Conservation (phyloP, 2,888 invertebrate species). For the Axea sp. region DNA sequence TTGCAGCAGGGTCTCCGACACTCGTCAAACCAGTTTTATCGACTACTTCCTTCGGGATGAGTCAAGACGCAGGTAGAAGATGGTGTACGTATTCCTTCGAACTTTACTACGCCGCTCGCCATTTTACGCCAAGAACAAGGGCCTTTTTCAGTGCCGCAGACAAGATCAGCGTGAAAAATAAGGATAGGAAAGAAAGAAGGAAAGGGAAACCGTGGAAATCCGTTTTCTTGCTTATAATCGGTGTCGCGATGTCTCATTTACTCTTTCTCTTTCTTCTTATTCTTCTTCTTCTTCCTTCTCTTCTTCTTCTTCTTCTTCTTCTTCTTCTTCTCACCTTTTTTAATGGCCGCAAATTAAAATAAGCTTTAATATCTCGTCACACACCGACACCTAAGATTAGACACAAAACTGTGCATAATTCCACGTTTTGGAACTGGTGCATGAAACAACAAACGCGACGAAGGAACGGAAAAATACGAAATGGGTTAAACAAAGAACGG, state of each 20-base stretch:
- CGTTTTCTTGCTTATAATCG: no score
- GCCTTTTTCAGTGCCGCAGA: constrained; percentile 18
- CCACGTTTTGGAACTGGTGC: constrained; percentile 15
- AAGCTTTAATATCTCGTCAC: no score
- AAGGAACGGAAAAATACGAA: constrained; percentile 21
- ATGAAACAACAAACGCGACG: constrained; percentile 33
- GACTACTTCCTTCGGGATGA: constrained; percentile 74
- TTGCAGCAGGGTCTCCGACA: constrained; percentile 69
- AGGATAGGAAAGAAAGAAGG: no score
- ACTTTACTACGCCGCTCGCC: constrained; percentile 30
- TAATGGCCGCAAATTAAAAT: neutral
- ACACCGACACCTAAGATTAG: constrained; percentile 7
- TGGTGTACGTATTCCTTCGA: constrained; percentile 35
- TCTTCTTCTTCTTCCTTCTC: no score
- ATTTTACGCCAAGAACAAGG: constrained; percentile 33
- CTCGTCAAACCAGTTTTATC: constrained; percentile 79
- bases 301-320: no score
- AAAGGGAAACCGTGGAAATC: neutral
- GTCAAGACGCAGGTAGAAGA: constrained; percentile 67
- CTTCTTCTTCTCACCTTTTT: no score
- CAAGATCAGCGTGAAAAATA: neutral
- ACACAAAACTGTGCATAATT: constrained; percentile 9
- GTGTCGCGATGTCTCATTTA: no score
- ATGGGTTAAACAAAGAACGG: constrained; percentile 24
- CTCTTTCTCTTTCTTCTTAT: no score